phyloP scores from a whole-genome alignment of 92 coral and sea anemone species.

The Epizoanthus scotinus region DNA sequence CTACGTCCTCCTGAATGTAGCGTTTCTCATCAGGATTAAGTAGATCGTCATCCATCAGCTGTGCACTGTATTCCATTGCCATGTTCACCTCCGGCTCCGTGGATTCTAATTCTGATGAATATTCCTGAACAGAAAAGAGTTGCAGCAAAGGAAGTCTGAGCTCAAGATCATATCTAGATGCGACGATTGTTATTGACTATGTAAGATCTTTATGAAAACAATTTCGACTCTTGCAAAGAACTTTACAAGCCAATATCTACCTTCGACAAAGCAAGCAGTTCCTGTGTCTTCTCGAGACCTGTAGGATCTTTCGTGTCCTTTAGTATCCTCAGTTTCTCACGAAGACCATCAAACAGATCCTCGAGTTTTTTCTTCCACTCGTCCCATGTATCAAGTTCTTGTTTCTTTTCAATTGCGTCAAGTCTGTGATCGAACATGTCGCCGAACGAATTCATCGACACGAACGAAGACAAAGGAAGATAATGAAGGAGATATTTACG shows the following conservation, averaged over 20 bases:
- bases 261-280: constrained; percentile 26
- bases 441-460: neutral
- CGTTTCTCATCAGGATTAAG: constrained; percentile 25
- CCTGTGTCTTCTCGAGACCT: neutral
- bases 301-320: constrained; percentile 18
- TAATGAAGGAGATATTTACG: neutral
- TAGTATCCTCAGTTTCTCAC: constrained; percentile 1
- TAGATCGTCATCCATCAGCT: constrained; percentile 15
- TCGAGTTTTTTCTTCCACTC: constrained; percentile 28
- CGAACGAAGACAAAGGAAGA: neutral
- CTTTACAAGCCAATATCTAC: neutral
- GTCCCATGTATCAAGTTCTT: constrained; percentile 39
- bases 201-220: neutral
- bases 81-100: constrained; percentile 1
- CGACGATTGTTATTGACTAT: too few relatives aligned
- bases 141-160: too few relatives aligned
- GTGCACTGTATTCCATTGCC: constrained; percentile 24
- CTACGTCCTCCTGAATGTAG: constrained; percentile 23
- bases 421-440: constrained; percentile 4
- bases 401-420: constrained; percentile 22
- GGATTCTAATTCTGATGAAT: constrained; percentile 9
- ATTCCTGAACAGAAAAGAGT: constrained; percentile 3
- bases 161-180: too few relatives aligned
- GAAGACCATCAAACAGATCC: constrained; percentile 3
- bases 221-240: neutral